Conservation (phyloP, 2,888 invertebrate species). For the Agrotis exclamationis region DNA sequence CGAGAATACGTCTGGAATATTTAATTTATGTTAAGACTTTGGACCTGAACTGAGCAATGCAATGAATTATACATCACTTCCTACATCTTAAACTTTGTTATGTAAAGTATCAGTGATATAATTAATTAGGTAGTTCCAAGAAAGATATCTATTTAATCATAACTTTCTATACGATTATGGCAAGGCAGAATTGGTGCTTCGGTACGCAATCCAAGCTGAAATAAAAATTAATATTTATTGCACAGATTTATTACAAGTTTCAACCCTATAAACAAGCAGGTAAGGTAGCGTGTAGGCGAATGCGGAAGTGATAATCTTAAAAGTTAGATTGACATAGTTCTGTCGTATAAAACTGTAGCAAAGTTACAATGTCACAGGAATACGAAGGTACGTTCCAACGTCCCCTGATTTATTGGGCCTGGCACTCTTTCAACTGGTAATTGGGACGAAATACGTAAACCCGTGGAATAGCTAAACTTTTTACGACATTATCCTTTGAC, state of each 20-base stretch:
- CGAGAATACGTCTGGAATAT: constrained; percentile 52
- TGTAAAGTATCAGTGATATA: constrained; percentile 1
- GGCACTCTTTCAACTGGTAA: constrained; percentile 86
- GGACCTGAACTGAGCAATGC: constrained; percentile 1
- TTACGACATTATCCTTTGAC: constrained; percentile 64
- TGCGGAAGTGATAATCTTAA: constrained; percentile 89
- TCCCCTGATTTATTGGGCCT: constrained; percentile 81
- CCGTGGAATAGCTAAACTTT: constrained; percentile 75
- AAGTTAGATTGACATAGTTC: constrained; percentile 90
- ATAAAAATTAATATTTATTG: constrained; percentile 27
- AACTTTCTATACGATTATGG: constrained; percentile 19
- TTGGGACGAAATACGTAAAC: constrained; percentile 83
- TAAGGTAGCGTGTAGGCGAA: constrained; percentile 80
- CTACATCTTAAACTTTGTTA: constrained; percentile 7
- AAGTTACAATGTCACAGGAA: constrained; percentile 85
- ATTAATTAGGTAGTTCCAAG: constrained; percentile 10
- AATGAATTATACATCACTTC: constrained; percentile 9
- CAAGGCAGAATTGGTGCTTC: background rate
- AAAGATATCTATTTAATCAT: constrained; percentile 1
- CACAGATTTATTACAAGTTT: constrained; percentile 40
- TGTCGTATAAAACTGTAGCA: constrained; percentile 83
- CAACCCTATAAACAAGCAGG: constrained; percentile 81
- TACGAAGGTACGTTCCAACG: constrained; percentile 71
- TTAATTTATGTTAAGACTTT: constrained; percentile 53
- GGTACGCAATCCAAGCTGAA: background rate